Base-by-base conservation (phyloP, 2,888 invertebrate genomes). In the Melanotus villosus region DNA sequence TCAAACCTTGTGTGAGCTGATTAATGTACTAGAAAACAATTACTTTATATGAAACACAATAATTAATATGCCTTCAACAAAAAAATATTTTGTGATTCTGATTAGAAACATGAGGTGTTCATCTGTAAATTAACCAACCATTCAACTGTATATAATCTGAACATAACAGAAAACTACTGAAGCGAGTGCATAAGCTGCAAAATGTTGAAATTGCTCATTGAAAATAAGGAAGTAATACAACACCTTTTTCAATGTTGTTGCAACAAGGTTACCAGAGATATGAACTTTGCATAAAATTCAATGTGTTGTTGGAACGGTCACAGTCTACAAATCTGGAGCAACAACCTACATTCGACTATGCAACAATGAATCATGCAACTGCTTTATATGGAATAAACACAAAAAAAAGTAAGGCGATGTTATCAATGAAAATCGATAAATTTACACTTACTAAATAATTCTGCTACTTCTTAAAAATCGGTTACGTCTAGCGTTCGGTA, bases 381-480 rank as follows among this genome's bases (percentile, higher is more conserved):
- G 23, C 72, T 70, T 58, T 64, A 69, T 67, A 67, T 60, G 72
- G 72, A 72, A 68, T 47, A 47, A 47, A 47, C n/a, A n/a, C 4
- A 30, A 52, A 52, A 30, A 52, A 50, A 47, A 32, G 1, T 7
- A 12, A 50, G n/a, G 12, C 32, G 26, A 26, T 26, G 16, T 18
- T 32, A 16, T 32, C 52, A 19, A 2, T 52, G 32, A 32, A 16
- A 52, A 32, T 52, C 30, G 18, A 30, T 34, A 52, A 7, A 9
- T 18, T 26, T 19, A 9, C 18, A 52, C 52, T 6, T 52, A 32
- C 32, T 26, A 18, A 16, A 32, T n/a, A 32, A 52, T 1, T n/a
- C 0, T 32, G 9, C 2, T 9, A 0, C 9, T 18, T 14, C 18
- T 30, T 32, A 2, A 10, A 30, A 16, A 10, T 19, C 16, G 14